Conservation (phyloP, 2,113 vertebrate genomes). For the Naja naja region DNA sequence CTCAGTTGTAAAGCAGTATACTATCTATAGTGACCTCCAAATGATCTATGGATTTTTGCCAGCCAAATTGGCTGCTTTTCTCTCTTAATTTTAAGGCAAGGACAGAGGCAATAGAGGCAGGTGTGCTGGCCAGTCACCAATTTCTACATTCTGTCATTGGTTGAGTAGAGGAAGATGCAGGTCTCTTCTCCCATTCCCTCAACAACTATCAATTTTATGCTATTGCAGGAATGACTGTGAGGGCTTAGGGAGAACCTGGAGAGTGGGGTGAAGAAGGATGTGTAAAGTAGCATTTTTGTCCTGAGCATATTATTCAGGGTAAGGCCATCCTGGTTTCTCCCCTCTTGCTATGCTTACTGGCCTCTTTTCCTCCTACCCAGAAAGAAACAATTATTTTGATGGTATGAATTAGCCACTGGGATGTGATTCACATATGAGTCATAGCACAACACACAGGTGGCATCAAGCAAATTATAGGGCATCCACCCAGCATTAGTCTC, state of each 20-base stretch:
- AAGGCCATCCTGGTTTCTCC: not conserved
- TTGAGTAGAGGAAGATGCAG: not conserved
- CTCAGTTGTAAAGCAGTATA: not conserved
- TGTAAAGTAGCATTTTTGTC: not conserved
- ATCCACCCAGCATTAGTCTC: conserved; percentile 14
- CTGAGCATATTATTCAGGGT: not conserved
- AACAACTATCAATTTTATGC: not conserved
- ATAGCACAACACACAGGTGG: conserved; percentile 31
- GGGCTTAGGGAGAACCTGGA: not conserved
- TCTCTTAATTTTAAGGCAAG: not conserved
- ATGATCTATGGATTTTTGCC: not conserved
- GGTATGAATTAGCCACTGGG: conserved; percentile 26
- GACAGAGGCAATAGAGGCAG: not conserved
- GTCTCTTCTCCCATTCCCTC: not conserved
- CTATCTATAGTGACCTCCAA: not conserved
- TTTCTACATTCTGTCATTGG: not conserved
- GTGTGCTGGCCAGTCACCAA: not conserved
- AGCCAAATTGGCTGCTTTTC: not conserved
- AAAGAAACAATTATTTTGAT: conserved; percentile 14
- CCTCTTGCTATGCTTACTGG: not conserved
- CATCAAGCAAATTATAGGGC: conserved; percentile 29
- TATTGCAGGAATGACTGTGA: not conserved
- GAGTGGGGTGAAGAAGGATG: not conserved
- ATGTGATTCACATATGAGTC: conserved; percentile 33
- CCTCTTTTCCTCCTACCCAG: conserved; percentile 12